Evolutionary conservation across 64 coral and sea anemone species (phyloP).

Genomic region (Montipora efflorescens): DNA sequence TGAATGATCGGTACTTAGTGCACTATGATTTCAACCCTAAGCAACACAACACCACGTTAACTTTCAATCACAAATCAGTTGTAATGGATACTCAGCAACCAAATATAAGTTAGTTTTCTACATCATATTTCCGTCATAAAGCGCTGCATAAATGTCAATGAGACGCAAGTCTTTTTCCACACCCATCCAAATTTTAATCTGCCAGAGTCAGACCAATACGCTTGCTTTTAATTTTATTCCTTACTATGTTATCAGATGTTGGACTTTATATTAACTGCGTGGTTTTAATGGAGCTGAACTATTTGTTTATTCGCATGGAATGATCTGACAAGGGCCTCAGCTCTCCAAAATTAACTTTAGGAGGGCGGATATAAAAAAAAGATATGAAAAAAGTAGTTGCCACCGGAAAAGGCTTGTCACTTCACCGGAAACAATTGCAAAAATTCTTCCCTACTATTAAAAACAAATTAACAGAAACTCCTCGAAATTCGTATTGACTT

Average conservation of each 20-base stretch:
- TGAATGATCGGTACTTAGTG: not conserved
- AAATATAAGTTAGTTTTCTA: not conserved
- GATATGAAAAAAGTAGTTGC: not conserved
- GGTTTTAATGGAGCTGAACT: too few species aligned
- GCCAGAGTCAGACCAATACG: too few species aligned
- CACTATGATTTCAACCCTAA: not conserved
- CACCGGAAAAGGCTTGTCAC: not conserved
- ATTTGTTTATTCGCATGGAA: not conserved
- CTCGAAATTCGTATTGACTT: not conserved
- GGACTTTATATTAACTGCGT: too few species aligned
- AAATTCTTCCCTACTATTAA: conserved; percentile 5
- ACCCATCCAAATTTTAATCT: too few species aligned
- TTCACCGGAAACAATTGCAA: conserved; percentile 14
- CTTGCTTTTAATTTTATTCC: too few species aligned
- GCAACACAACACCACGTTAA: not conserved
- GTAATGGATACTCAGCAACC: not conserved
- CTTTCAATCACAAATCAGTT: not conserved
- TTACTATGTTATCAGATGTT: too few species aligned
- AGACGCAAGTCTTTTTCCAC: too few species aligned
- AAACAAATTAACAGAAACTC: not conserved
- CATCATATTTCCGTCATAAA: not conserved
- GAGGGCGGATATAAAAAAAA: not conserved
- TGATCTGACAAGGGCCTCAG: not conserved
- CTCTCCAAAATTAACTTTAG: not conserved
- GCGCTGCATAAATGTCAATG: too few species aligned